Percentiles rank a stretch among this genome's conserved stretches.
Conservation (phyloP, 37 sponge, comb jelly and placozoan genomes). For the Cladorhizidae sp. region DNA sequence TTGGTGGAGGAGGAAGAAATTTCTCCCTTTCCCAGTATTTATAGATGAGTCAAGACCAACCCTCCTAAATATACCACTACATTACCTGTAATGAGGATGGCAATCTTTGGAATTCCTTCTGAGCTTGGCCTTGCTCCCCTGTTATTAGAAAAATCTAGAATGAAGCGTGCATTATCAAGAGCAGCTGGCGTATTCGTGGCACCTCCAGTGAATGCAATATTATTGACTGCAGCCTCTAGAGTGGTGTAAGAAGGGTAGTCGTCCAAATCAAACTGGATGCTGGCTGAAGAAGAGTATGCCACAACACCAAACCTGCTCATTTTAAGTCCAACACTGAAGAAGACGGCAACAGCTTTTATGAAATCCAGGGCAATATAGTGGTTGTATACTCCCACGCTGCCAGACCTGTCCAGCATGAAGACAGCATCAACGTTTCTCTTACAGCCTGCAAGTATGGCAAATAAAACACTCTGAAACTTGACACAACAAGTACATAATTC, state of each 20-base stretch:
- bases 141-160: constrained; percentile 31
- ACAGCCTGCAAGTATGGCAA: constrained; percentile 53
- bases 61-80: too few relatives aligned
- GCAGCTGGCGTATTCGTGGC: constrained; percentile 64
- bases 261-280: constrained; percentile 51
- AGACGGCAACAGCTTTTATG: constrained; percentile 54
- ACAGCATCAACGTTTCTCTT: constrained; percentile 64
- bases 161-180: constrained; percentile 23
- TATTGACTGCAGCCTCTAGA: constrained; percentile 16
- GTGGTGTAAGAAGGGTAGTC: constrained; percentile 8
- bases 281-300: constrained; percentile 46
- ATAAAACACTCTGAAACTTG: not conserved
- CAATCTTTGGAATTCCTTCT: constrained; percentile 79
- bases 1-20: too few relatives aligned
- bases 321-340: constrained; percentile 59
- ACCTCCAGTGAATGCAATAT: constrained; percentile 49
- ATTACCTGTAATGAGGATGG: constrained; percentile 80
- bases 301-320: constrained; percentile 66
- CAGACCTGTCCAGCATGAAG: constrained; percentile 81
- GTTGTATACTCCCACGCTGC: constrained; percentile 68
- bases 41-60: too few relatives aligned
- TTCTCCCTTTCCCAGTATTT: too few relatives aligned
- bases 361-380: constrained; percentile 65
- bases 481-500: too few relatives aligned
- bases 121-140: constrained; percentile 73